Evolutionary conservation across 37 sponge, comb jelly and placozoan genomes (phyloP), one percentile per base, ranked within the genome.

Genomic region (Cliona cf. orientalis): DNA sequence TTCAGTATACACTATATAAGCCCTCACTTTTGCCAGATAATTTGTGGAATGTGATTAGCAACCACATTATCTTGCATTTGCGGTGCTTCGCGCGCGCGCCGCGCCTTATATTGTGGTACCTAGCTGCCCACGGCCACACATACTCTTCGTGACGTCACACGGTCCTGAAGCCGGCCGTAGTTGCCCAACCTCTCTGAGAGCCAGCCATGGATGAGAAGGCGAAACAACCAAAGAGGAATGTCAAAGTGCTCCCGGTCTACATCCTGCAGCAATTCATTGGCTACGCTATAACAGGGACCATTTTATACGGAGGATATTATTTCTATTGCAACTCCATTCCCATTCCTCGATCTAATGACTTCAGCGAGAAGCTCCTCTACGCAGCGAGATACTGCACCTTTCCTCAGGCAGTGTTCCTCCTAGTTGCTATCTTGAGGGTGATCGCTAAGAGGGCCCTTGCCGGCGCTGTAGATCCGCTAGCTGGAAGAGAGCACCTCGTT

Each of bases 241-340:
- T n/a, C n/a, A n/a, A n/a, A n/a, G n/a, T 49, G 55, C 17, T 49
- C 11, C 55, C 55, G 17, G 55, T 49, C 55, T 49, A 19, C 17
- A 49, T 49, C 14, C 14, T 49, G 14, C 55, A 49, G 55, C 17
- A 19, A 17, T 17, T 49, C 11, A 49, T 49, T 49, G 55, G 55
- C 17, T 19, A 19, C 55, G 55, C 55, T 49, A 11, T 49, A 19
- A 11, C 17, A 49, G 55, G 11, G 14, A 49, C 55, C 22, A 65
- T 79, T 46, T 79, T 66, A 66, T 86, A 78, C 41, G 71, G 72
- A 37, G 86, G 86, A 22, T 72, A 72, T 41, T 62, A 72, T 42
- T n/a, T n/a, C n/a, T 33, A 62, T 9, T 69, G 71, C 3, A 46
- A 61, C 5, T 68, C 41, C 56, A 76, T 89, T 23, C 89, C 89